phyloP scores from a whole-genome alignment of 1,140 invertebrate genomes.

The Drosophila nigrodunni region DNA sequence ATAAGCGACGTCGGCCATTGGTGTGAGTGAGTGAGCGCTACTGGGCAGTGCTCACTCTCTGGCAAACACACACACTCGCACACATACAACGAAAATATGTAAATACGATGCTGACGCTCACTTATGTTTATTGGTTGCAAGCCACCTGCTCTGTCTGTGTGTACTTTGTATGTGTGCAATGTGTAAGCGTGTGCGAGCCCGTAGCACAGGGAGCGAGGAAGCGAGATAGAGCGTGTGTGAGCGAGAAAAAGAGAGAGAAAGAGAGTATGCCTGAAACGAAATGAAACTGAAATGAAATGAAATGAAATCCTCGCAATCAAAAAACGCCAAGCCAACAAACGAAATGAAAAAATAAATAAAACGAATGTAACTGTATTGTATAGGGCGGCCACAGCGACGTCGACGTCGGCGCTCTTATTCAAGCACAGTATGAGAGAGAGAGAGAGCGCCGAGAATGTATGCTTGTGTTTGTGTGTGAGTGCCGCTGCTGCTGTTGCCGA shows the following conservation, averaged over 20 bases:
- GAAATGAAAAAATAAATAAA: slow-evolving; percentile 83
- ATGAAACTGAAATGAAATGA: slow-evolving; percentile 82
- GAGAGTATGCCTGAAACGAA: slow-evolving; percentile 70
- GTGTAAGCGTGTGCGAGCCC: slow-evolving; percentile 41
- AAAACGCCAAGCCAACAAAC: slow-evolving; percentile 69
- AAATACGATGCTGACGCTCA: slow-evolving; percentile 61
- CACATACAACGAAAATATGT: slow-evolving; percentile 75
- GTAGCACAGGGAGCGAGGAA: slow-evolving; percentile 7
- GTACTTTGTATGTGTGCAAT: slow-evolving; percentile 30
- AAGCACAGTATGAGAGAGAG: slow-evolving; percentile 42
- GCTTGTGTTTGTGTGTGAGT: slow-evolving; percentile 29
- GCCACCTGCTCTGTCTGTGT: slow-evolving; percentile 70
- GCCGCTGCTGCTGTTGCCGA: slow-evolving; percentile 28
- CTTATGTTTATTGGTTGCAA: slow-evolving; percentile 83
- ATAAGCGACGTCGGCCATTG: slow-evolving; percentile 67
- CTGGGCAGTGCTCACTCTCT: slow-evolving; percentile 48
- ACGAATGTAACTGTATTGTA: slow-evolving; percentile 59
- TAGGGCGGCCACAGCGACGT: slow-evolving; percentile 49
- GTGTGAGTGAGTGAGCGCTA: slow-evolving; percentile 64
- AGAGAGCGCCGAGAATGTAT: slow-evolving; percentile 21
- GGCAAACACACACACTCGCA: slow-evolving; percentile 33
- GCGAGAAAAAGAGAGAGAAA: slow-evolving; percentile 28
- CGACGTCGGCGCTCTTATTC: slow-evolving; percentile 22
- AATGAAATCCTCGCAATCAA: slow-evolving; percentile 65
- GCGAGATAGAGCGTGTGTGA: slow-evolving; percentile 5